A percentile compares a stretch with the other conserved stretches of the same genome.
Conservation (phyloP, 2,888 invertebrate species). For the Rhynchonema sp. region DNA sequence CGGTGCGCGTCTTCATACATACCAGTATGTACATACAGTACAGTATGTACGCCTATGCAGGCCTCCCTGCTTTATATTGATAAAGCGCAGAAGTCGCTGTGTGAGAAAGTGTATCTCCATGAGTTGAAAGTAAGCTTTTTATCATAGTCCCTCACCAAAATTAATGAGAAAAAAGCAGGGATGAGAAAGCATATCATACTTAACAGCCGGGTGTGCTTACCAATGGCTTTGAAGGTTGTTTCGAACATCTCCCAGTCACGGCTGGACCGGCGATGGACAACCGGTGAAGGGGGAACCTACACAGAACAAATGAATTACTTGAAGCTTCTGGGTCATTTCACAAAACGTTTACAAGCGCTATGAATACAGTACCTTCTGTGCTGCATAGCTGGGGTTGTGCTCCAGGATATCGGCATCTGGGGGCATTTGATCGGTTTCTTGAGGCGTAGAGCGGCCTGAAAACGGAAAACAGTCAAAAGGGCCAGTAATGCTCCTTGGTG, state of each 20-base stretch:
- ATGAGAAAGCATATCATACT: too few relatives aligned
- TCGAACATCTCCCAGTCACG: slow-evolving; percentile 5
- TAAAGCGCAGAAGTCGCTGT: too few relatives aligned
- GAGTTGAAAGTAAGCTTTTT: too few relatives aligned
- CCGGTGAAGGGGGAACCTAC: slow-evolving; percentile 7
- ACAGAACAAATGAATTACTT: neutral
- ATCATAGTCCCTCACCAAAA: too few relatives aligned
- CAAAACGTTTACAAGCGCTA: neutral
- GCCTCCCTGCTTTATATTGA: too few relatives aligned
- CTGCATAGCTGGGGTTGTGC: neutral
- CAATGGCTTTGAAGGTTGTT: neutral
- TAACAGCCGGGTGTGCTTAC: too few relatives aligned
- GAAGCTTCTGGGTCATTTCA: neutral
- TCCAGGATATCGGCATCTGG: neutral
- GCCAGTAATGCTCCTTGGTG: neutral
- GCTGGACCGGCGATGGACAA: slow-evolving; percentile 4
- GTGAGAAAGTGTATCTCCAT: too few relatives aligned
- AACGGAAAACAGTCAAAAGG: neutral
- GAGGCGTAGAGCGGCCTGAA: neutral
- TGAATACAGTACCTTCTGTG: neutral
- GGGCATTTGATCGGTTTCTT: neutral
- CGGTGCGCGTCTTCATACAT: too few relatives aligned
- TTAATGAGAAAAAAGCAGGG: too few relatives aligned
- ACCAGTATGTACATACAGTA: too few relatives aligned
- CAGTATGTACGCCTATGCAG: too few relatives aligned